These are phyloP conservation scores for Lutra lutra DNA, from an alignment of 2,797 vertebrate species.

Conservation along the genomic window DNA sequence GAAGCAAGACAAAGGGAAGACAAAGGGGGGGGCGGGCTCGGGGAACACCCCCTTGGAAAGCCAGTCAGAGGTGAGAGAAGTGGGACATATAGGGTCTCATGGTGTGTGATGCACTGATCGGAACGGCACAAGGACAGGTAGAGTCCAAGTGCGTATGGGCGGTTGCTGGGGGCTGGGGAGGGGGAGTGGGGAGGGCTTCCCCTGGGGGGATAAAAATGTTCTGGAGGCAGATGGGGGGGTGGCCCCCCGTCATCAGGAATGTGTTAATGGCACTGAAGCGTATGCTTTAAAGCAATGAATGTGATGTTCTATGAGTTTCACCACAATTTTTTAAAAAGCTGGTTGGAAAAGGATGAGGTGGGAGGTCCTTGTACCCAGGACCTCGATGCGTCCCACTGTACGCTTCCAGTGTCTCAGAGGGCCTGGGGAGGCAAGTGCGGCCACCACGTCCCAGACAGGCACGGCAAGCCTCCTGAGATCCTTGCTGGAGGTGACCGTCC, in stretches of 20 bases:
- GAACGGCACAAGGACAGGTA: too few relatives aligned
- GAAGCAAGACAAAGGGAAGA: neutral
- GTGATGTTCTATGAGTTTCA: too few relatives aligned
- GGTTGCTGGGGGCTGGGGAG: neutral
- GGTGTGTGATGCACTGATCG: rapidly evolving
- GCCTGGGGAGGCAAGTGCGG: rapidly evolving
- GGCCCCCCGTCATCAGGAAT: too few relatives aligned
- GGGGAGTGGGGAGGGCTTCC: too few relatives aligned
- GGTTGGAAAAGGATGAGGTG: neutral
- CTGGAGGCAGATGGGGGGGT: neutral
- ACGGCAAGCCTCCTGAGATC: neutral
- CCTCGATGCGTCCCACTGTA: neutral
- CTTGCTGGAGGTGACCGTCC: too few relatives aligned
- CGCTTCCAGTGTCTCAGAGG: neutral
- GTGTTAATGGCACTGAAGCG: too few relatives aligned
- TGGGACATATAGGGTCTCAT: neutral
- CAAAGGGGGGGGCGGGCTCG: rapidly evolving
- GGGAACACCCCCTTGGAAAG: neutral
- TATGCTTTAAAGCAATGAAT: too few relatives aligned
- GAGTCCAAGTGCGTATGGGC: too few relatives aligned
- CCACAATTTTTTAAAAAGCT: too few relatives aligned
- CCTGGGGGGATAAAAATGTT: neutral
- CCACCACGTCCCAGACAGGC: neutral
- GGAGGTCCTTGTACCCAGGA: neutral
- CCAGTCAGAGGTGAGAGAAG: neutral